Evolutionary conservation across 2,113 vertebrate genomes (phyloP), one percentile per base, ranked within the genome.

Genomic region (Sturnus vulgaris): DNA sequence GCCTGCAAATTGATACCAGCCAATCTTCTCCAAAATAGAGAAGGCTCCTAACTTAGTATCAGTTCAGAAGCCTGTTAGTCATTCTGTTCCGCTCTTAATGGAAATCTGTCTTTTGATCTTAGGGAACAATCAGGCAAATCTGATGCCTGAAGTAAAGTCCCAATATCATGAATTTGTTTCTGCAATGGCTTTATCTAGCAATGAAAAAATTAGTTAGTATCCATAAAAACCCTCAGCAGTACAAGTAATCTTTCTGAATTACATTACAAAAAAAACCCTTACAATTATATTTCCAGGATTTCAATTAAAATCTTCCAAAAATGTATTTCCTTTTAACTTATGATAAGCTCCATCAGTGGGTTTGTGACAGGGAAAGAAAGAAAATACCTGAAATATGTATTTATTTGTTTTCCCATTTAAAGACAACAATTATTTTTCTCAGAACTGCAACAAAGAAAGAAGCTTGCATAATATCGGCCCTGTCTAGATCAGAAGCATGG

Each of bases 101-200:
- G 88, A 96, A 96, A 90, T 90, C 69, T 92, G 61, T 73, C 75
- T 92, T 97, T 97, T 94, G 86, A 96, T 95, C 88, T 93, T 71
- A 44, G 57, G 64, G 47, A 70, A 84, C 66, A 93, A 94, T 82
- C 72, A 50, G 55, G 15, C 57, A 84, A 91, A 91, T 95, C 78
- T 91, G 61, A 77, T 82, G 78, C 82, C 90, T 88, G 57, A 94
- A 93, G 79, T 91, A 88, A 90, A 59, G 37, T 37, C 10, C n/a
- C 47, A 73, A 10, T 56, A 91, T 76, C 20, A 15, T 27, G 35
- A 69, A 76, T 94, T 90, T 95, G 44, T 18, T 92, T 90, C 88
- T 91, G 22, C 71, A 93, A 35, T 37, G 42, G 49, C 42, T 94
- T 90, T 92, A 91, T 82, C 81, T 94, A 87, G 22, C 33, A 72